These are phyloP conservation scores for Xestoiulus laeticollis DNA, from an alignment of 2,888 invertebrate genomes.

Conservation along the genomic window DNA sequence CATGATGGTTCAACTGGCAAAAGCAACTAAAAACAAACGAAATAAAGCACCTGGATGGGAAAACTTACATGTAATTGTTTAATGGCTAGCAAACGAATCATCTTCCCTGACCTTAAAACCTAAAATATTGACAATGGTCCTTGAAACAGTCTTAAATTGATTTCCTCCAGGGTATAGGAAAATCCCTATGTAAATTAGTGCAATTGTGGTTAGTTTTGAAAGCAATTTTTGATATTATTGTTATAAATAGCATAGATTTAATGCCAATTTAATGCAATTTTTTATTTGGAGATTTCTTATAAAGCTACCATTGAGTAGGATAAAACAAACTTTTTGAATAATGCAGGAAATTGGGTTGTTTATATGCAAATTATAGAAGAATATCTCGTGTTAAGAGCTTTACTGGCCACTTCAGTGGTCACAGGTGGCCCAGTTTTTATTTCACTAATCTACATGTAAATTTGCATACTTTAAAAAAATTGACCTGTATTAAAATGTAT, in stretches of 20 bases:
- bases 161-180: neutral
- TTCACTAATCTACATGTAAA: neutral
- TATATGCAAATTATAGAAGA: neutral
- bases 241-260: neutral
- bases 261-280: neutral
- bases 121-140: conserved; percentile 11
- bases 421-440: neutral
- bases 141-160: neutral
- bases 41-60: neutral
- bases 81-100: neutral
- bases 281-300: neutral
- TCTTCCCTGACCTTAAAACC: conserved; percentile 17
- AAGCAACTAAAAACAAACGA: neutral
- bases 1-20: neutral
- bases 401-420: neutral
- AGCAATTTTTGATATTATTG: neutral
- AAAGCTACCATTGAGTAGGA: neutral
- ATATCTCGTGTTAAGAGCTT: neutral
- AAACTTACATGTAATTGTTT: neutral
- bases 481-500: neutral
- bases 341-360: neutral
- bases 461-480: neutral
- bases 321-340: no score
- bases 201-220: neutral
- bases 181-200: neutral